phyloP scores from a whole-genome alignment of 2,797 vertebrate species.

The Enteromius fasciolatus region DNA sequence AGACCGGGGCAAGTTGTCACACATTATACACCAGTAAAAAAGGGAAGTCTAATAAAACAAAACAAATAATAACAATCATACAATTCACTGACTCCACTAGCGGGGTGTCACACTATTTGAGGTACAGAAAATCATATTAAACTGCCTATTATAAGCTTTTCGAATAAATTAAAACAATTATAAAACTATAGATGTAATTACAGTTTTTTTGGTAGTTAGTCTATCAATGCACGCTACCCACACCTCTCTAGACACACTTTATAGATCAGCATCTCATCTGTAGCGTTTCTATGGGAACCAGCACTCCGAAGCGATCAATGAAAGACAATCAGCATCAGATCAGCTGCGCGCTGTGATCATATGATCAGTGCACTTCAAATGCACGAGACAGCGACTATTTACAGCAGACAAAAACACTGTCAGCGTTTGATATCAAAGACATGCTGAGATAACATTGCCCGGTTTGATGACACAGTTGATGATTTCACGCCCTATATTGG shows the following conservation, averaged over 20 bases:
- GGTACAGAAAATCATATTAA: neutral
- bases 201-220: neutral
- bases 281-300: conserved; percentile 17
- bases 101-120: neutral
- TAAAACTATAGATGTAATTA: no score
- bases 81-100: neutral
- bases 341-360: neutral
- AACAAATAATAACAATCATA: neutral
- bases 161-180: neutral
- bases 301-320: neutral
- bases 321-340: neutral
- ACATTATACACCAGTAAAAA: neutral
- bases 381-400: neutral
- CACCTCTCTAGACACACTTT: neutral
- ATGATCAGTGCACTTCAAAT: neutral
- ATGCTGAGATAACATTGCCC: neutral
- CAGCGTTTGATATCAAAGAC: neutral
- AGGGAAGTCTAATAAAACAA: neutral
- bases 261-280: neutral
- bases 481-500: neutral
- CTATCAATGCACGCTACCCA: neutral
- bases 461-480: neutral
- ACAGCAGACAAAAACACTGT: neutral
- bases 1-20: neutral
- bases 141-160: neutral